Conservation (phyloP, 2,888 invertebrate genomes). For the Camptogramma bilineatum region DNA sequence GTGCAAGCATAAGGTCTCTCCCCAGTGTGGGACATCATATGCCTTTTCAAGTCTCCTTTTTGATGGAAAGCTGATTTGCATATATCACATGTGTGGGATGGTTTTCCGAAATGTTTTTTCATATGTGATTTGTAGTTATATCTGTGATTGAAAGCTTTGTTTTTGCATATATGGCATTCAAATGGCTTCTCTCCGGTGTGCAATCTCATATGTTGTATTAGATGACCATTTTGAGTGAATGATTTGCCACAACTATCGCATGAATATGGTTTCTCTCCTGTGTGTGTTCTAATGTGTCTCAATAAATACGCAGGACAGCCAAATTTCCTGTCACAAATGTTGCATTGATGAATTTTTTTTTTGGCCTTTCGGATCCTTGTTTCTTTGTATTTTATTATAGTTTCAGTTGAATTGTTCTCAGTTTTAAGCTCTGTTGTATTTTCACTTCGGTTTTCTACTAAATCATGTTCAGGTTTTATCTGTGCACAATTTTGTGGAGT, state of each 20-base stretch:
- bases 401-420: conserved; percentile 9
- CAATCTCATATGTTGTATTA: conserved; percentile 23
- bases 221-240: conserved; percentile 22
- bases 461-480: conserved; percentile 4
- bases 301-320: conserved; percentile 12
- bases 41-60: conserved; percentile 27
- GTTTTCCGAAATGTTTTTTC: conserved; percentile 26
- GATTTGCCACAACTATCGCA: conserved; percentile 21
- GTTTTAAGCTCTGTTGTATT: background rate
- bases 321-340: conserved; percentile 14
- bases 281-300: conserved; percentile 21
- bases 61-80: conserved; percentile 21
- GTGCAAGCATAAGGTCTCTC: conserved; percentile 26
- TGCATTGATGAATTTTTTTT: conserved; percentile 14
- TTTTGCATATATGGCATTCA: conserved; percentile 22
- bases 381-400: conserved; percentile 6
- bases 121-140: conserved; percentile 27
- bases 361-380: background rate
- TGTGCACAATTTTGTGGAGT: background rate
- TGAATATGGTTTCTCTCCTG: conserved; percentile 26
- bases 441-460: background rate
- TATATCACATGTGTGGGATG: conserved; percentile 8
- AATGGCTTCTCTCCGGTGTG: conserved; percentile 29
- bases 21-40: conserved; percentile 26
- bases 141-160: conserved; percentile 24